Conservation (phyloP, 2,888 invertebrate species). For the Dinocampus coccinellae region DNA sequence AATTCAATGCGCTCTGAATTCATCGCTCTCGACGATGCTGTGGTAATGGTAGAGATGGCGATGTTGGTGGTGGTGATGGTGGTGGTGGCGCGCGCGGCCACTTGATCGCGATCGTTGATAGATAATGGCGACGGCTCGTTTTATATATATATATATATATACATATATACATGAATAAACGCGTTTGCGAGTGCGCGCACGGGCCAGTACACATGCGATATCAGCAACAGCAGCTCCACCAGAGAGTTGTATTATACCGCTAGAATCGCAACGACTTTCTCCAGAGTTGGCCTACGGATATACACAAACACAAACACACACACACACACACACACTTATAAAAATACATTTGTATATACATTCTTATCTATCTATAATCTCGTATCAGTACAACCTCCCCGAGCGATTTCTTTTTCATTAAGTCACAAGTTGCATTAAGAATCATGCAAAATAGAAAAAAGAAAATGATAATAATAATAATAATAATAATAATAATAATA, state of each 20-base stretch:
- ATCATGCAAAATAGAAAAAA: not conserved
- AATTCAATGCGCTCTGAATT: not conserved
- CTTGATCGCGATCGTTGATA: slow-evolving; percentile 53
- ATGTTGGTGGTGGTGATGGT: not conserved
- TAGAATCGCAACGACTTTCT: slow-evolving; percentile 50
- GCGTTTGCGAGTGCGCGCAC: not conserved
- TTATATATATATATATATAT: slow-evolving; percentile 34
- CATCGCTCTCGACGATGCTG: slow-evolving; percentile 31
- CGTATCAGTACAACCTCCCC: slow-evolving; percentile 40
- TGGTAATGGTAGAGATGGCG: not conserved
- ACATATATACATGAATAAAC: not conserved
- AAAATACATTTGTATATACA: slow-evolving; percentile 19
- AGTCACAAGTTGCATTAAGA: slow-evolving; percentile 17
- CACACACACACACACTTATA: too few species aligned
- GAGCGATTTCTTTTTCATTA: slow-evolving; percentile 35
- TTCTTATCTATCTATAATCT: slow-evolving; percentile 51
- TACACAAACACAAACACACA: not conserved
- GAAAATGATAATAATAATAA: not conserved
- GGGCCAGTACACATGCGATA: slow-evolving; percentile 14
- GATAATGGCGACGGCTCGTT: slow-evolving; percentile 48
- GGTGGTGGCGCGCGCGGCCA: slow-evolving; percentile 2
- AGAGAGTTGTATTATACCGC: slow-evolving; percentile 36
- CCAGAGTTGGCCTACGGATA: slow-evolving; percentile 38
- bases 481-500: too few species aligned
- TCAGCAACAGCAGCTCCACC: slow-evolving; percentile 18